Conservation (phyloP, 1,140 invertebrate genomes). For the Philopotamus ludificatus region DNA sequence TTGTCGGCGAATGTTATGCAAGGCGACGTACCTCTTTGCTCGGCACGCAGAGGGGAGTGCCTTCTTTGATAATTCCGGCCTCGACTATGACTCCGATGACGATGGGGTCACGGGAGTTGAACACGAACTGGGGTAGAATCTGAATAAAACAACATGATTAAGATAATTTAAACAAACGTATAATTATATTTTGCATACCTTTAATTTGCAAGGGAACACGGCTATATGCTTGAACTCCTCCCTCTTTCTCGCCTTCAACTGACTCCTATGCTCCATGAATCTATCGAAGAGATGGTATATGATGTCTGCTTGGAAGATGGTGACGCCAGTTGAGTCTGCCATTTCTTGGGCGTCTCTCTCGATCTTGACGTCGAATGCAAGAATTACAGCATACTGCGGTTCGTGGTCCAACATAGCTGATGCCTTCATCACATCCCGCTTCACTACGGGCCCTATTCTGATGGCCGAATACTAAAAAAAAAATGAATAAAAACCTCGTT, state of each 20-base stretch:
- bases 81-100: slow-evolving; percentile 95
- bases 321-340: slow-evolving; percentile 91
- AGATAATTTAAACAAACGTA: background rate
- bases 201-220: slow-evolving; percentile 97
- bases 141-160: slow-evolving; percentile 40
- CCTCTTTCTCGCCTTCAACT: slow-evolving; percentile 88
- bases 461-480: slow-evolving; percentile 91
- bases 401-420: slow-evolving; percentile 99
- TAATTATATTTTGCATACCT: slow-evolving; percentile 66
- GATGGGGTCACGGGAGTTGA: slow-evolving; percentile 97
- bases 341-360: slow-evolving; percentile 97
- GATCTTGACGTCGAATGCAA: slow-evolving; percentile 99
- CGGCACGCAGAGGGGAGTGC: slow-evolving; percentile 96
- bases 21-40: slow-evolving; percentile 82
- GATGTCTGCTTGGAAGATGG: slow-evolving; percentile 98
- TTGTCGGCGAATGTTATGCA: slow-evolving; percentile 1
- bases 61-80: slow-evolving; percentile 92
- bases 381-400: slow-evolving; percentile 94
- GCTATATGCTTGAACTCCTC: slow-evolving; percentile 95
- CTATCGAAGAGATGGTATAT: slow-evolving; percentile 99
- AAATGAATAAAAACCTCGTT: too few relatives aligned
- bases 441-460: slow-evolving; percentile 98
- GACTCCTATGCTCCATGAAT: slow-evolving; percentile 92
- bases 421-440: slow-evolving; percentile 99
- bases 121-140: slow-evolving; percentile 83